Conservation (phyloP, 2,888 invertebrate species). For the Netelia fuscicornis region DNA sequence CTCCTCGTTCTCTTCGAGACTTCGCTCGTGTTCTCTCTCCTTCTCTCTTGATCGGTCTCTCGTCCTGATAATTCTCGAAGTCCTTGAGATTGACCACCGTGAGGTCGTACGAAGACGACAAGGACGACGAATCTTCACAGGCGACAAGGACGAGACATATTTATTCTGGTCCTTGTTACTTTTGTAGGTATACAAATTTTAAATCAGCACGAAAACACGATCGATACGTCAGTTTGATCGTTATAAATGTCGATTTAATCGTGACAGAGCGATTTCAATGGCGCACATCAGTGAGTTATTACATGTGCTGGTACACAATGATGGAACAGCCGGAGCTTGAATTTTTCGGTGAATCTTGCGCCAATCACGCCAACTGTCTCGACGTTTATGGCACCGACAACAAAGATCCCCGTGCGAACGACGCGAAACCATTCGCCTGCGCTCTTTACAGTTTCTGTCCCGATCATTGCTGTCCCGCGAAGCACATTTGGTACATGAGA, state of each 20-base stretch:
- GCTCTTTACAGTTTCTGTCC: constrained; percentile 89
- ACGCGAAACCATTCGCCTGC: constrained; percentile 86
- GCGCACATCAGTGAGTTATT: constrained; percentile 88
- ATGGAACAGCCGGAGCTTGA: constrained; percentile 85
- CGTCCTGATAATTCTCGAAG: background rate
- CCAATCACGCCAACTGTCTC: constrained; percentile 88
- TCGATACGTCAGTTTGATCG: background rate
- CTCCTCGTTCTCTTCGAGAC: background rate
- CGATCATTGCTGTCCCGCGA: constrained; percentile 88
- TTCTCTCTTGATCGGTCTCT: constrained; percentile 9
- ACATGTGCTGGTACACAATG: constrained; percentile 90
- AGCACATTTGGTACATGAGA: constrained; percentile 83
- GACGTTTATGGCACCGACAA: constrained; percentile 85
- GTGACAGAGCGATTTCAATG: constrained; percentile 87
- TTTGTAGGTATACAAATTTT: too few relatives aligned
- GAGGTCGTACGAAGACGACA: background rate
- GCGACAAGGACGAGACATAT: background rate
- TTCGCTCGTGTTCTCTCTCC: background rate
- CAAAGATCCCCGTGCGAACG: constrained; percentile 87
- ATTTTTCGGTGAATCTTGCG: constrained; percentile 87
- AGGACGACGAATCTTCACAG: background rate
- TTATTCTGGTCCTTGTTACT: background rate
- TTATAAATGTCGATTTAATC: background rate
- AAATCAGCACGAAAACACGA: too few relatives aligned
- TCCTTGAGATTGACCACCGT: background rate